Evolutionary conservation across 2,888 invertebrate genomes (phyloP).

Genomic region (Oxytorus armatus): DNA sequence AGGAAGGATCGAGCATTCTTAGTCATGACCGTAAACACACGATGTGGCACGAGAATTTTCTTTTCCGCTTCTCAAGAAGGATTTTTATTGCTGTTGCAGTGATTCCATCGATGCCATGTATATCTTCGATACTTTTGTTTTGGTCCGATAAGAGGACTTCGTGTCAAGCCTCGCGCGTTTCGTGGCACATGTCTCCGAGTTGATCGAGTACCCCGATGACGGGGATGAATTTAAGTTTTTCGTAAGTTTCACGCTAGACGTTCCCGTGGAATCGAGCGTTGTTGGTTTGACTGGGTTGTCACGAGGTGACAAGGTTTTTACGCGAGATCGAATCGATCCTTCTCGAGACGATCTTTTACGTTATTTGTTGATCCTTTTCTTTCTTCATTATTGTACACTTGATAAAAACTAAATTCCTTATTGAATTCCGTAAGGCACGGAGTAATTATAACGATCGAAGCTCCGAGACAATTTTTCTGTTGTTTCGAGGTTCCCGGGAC

Average conservation of each 20-base stretch:
- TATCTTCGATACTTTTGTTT: slow-evolving; percentile 7
- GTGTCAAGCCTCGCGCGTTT: neutral
- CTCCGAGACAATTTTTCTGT: neutral
- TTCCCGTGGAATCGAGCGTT: neutral
- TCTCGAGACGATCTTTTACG: slow-evolving; percentile 25
- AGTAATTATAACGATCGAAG: neutral
- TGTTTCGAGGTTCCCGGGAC: neutral
- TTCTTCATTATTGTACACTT: slow-evolving; percentile 22
- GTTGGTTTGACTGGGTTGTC: slow-evolving; percentile 54
- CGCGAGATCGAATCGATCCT: slow-evolving; percentile 13
- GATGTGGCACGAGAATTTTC: slow-evolving; percentile 27
- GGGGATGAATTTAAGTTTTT: too few species aligned
- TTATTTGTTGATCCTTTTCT: slow-evolving; percentile 3
- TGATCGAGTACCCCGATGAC: too few species aligned
- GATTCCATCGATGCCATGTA: too few species aligned
- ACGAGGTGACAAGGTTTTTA: slow-evolving; percentile 48
- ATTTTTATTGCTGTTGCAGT: too few species aligned
- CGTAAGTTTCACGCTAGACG: neutral
- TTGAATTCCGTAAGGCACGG: neutral
- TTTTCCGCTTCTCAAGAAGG: neutral
- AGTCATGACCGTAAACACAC: slow-evolving; percentile 2
- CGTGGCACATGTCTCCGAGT: too few species aligned
- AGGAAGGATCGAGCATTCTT: slow-evolving; percentile 4
- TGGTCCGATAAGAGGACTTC: slow-evolving; percentile 30
- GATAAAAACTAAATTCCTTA: slow-evolving; percentile 21